These are phyloP conservation scores for Bellardia bayeri DNA, from an alignment of 2,888 invertebrate genomes.

Conservation along the genomic window DNA sequence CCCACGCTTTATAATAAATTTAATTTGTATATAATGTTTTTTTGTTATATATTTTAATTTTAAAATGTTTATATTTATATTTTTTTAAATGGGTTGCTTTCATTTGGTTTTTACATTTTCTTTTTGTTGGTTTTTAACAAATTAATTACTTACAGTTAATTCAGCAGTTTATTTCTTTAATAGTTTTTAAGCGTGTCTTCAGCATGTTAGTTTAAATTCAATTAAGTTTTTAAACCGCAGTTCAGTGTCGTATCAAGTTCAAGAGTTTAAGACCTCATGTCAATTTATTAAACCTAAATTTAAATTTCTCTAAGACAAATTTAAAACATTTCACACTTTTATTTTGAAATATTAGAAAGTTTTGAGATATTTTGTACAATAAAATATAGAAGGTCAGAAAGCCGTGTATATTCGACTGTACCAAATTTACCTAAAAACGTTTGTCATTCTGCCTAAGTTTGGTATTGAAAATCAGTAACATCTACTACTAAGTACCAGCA, in stretches of 20 bases:
- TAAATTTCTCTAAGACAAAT: too few species aligned
- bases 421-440: too few species aligned
- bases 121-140: background rate
- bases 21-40: background rate
- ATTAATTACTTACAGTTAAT: background rate
- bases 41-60: background rate
- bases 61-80: background rate
- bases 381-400: too few species aligned
- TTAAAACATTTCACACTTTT: too few species aligned
- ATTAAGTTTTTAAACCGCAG: background rate
- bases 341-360: too few species aligned
- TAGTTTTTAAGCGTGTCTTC: background rate
- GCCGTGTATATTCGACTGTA: too few species aligned
- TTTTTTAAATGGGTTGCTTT: background rate
- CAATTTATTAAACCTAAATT: too few species aligned
- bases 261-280: background rate
- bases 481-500: too few species aligned
- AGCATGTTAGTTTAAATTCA: background rate
- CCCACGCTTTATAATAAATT: background rate
- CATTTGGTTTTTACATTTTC: background rate
- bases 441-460: too few species aligned
- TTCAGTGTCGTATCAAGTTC: background rate
- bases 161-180: background rate
- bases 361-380: too few species aligned
- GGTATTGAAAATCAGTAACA: too few species aligned